phyloP scores from a whole-genome alignment of 2,797 vertebrate genomes.

The Micrastur ruficollis region DNA sequence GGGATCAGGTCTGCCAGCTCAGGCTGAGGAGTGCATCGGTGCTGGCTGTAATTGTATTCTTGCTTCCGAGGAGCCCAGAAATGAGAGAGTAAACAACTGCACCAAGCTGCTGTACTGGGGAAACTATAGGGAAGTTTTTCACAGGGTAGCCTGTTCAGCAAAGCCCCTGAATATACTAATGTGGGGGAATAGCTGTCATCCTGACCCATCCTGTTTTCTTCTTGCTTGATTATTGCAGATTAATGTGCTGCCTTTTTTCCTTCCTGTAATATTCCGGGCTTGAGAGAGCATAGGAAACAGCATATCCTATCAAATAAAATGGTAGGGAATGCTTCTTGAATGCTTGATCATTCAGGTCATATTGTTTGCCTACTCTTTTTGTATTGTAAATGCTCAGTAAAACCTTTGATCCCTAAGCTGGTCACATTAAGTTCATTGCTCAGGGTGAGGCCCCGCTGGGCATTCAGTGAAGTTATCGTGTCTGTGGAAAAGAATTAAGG shows the following conservation, averaged over 20 bases:
- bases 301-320: neutral
- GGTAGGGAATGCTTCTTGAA: neutral
- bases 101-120: neutral
- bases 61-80: neutral
- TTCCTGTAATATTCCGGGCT: neutral
- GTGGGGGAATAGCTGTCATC: neutral
- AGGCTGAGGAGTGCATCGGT: neutral
- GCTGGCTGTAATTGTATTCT: neutral
- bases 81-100: neutral
- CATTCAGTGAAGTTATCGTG: neutral
- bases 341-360: neutral
- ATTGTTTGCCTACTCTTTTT: neutral
- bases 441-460: neutral
- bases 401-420: constrained; percentile 22
- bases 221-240: neutral
- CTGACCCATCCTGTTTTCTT: neutral
- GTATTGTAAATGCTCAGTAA: neutral
- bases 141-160: neutral
- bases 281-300: neutral
- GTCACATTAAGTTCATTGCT: neutral
- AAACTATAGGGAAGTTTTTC: neutral
- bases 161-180: neutral
- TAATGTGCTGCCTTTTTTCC: neutral
- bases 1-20: neutral
- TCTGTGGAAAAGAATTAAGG: neutral